A percentile compares a stretch with the other conserved stretches of the same genome.
phyloP scores from a whole-genome alignment of 2,888 invertebrate species.

The Lithophane socia region DNA sequence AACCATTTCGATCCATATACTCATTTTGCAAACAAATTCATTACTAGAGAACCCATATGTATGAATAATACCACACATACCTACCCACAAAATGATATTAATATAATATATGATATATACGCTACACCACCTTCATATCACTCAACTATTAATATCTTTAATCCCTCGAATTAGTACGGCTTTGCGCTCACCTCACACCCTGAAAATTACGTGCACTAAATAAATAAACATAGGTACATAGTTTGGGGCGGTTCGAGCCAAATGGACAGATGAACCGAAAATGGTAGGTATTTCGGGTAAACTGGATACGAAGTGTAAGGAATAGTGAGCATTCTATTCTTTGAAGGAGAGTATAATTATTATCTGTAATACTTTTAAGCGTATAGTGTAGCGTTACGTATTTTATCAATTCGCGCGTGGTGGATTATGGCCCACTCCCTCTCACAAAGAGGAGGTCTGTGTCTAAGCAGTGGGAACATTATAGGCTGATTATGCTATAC shows the following conservation, averaged over 20 bases:
- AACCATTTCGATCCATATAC: background rate
- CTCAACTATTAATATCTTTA: constrained; percentile 53
- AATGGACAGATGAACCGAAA: constrained; percentile 15
- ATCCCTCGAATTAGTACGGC: constrained; percentile 44
- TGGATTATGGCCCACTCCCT: too few species aligned
- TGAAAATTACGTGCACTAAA: constrained; percentile 43
- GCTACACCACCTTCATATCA: constrained; percentile 36
- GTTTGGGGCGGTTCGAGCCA: constrained; percentile 11
- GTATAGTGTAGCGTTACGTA: too few species aligned
- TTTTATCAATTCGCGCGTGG: too few species aligned
- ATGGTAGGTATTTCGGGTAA: constrained; percentile 10
- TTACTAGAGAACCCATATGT: background rate
- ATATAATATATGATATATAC: background rate
- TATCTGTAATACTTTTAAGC: too few species aligned
- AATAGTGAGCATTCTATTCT: background rate
- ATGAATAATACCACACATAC: constrained; percentile 24
- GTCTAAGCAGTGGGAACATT: too few species aligned
- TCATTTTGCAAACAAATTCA: background rate
- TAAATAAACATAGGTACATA: constrained; percentile 49
- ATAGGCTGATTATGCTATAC: too few species aligned
- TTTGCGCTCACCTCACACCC: constrained; percentile 34
- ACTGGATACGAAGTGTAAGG: too few species aligned
- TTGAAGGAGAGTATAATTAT: background rate
- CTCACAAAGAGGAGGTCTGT: too few species aligned
- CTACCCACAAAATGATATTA: constrained; percentile 16